Evolutionary conservation across 2,797 vertebrate species (phyloP).

Genomic region (Chelmon rostratus): DNA sequence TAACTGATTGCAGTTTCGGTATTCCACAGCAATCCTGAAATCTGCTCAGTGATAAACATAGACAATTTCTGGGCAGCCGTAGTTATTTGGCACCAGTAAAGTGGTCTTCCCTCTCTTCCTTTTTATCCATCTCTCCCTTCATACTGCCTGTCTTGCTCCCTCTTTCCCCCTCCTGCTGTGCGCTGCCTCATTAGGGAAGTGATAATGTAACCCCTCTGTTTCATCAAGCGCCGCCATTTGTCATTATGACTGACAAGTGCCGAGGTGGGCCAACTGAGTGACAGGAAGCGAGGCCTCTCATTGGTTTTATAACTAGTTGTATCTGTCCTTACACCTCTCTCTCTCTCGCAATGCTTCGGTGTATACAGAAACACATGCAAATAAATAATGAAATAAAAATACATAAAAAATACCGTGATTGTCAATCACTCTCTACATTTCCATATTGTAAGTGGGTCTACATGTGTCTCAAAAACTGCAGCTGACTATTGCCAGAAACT

Average conservation of each 20-base stretch:
- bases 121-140: conserved; percentile 62
- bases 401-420: conserved; percentile 20
- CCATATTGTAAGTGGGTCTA: conserved; percentile 33
- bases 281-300: conserved; percentile 54
- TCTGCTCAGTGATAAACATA: conserved; percentile 42
- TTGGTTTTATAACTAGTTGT: conserved; percentile 25
- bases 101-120: conserved; percentile 46
- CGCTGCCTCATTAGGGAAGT: conserved; percentile 81
- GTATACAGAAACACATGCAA: not conserved
- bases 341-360: not conserved
- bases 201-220: conserved; percentile 81
- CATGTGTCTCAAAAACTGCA: conserved; percentile 38
- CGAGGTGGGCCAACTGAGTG: conserved; percentile 55
- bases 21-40: conserved; percentile 38
- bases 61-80: conserved; percentile 61
- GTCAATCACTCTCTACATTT: conserved; percentile 40
- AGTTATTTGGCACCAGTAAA: conserved; percentile 64
- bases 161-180: conserved; percentile 76
- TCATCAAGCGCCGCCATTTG: conserved; percentile 78
- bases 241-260: conserved; percentile 83
- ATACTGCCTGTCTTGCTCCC: conserved; percentile 55
- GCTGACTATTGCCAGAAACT: conserved; percentile 63
- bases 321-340: conserved; percentile 22
- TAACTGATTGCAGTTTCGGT: conserved; percentile 41
- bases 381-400: conserved; percentile 19